Evolutionary conservation across 2,888 invertebrate genomes (phyloP).

Genomic region (Hirtodrosophila trivittata): DNA sequence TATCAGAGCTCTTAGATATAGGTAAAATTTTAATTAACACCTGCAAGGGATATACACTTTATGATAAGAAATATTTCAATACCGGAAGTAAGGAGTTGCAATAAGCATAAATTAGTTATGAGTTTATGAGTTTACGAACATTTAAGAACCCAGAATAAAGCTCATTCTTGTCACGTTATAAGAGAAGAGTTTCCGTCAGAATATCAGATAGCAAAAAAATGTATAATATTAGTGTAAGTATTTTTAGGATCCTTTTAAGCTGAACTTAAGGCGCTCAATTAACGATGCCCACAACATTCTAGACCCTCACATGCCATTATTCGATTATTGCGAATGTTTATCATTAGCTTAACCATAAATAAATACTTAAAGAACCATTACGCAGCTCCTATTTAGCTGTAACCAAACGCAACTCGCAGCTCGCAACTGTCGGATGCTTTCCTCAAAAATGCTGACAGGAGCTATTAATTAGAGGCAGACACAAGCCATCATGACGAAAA

Average conservation of each 20-base stretch:
- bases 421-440: constrained; percentile 55
- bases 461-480: constrained; percentile 73
- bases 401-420: constrained; percentile 44
- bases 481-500: constrained; percentile 30
- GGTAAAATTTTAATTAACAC: constrained; percentile 19
- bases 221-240: too few relatives aligned
- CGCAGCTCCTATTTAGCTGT: constrained; percentile 54
- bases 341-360: constrained; percentile 38
- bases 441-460: constrained; percentile 73
- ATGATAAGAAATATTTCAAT: neutral
- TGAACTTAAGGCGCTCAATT: too few relatives aligned
- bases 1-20: constrained; percentile 14
- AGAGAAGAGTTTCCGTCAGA: too few relatives aligned
- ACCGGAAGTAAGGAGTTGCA: too few relatives aligned
- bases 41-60: constrained; percentile 4
- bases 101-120: too few relatives aligned
- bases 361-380: constrained; percentile 61
- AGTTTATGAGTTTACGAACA: too few relatives aligned
- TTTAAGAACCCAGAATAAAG: too few relatives aligned
- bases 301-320: constrained; percentile 24
- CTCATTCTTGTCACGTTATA: too few relatives aligned
- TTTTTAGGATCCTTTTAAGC: too few relatives aligned
- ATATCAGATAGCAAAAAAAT: too few relatives aligned
- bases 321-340: constrained; percentile 26
- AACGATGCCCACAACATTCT: neutral